phyloP scores from a whole-genome alignment of 2,113 vertebrate genomes.

The Xiphophorus couchianus region DNA sequence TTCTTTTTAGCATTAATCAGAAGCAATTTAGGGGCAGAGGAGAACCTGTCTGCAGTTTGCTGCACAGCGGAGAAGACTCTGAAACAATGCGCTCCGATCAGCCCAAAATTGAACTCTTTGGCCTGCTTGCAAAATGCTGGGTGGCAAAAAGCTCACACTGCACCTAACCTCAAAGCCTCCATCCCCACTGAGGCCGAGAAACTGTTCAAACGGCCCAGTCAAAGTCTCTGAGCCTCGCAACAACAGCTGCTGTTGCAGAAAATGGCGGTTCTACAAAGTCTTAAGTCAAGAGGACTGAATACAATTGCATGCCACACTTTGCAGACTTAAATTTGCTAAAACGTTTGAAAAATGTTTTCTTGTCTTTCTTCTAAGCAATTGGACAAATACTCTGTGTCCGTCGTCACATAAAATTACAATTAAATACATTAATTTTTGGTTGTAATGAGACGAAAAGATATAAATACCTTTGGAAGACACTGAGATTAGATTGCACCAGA shows the following conservation, averaged over 20 bases:
- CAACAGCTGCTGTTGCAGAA: no score
- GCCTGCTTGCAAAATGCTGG: background rate
- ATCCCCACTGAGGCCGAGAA: no score
- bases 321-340: background rate
- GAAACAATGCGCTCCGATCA: background rate
- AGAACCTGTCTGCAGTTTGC: background rate
- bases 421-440: no score
- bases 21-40: background rate
- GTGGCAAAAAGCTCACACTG: background rate
- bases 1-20: background rate
- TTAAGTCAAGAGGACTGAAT: no score
- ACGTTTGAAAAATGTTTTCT: background rate
- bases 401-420: background rate
- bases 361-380: background rate
- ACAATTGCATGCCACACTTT: no score
- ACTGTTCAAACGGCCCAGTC: no score
- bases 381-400: background rate
- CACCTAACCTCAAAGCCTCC: background rate
- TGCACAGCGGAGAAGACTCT: background rate
- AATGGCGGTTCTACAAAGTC: no score
- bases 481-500: background rate
- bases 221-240: no score
- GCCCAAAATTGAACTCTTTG: background rate
- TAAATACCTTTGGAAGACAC: background rate
- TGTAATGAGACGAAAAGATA: background rate